A percentile compares a stretch with the other conserved stretches of the same genome.
phyloP scores from a whole-genome alignment of 2,113 vertebrate genomes.

The Etia nguti region DNA sequence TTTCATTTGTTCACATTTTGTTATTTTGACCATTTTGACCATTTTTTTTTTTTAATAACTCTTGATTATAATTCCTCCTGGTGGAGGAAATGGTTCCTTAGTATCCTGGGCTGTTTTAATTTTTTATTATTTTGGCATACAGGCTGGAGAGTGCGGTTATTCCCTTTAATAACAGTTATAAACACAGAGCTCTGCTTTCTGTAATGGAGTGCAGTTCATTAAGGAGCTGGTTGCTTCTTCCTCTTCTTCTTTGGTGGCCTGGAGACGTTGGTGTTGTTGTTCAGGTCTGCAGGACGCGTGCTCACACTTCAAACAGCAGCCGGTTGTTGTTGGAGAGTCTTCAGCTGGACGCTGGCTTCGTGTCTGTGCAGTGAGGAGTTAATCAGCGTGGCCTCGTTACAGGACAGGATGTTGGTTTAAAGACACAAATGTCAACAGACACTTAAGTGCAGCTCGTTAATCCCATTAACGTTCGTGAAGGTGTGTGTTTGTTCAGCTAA shows the following conservation, averaged over 20 bases:
- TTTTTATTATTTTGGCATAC: not conserved
- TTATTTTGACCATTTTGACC: not conserved
- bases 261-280: not conserved
- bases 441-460: conserved; percentile 55
- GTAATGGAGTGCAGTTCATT: not conserved
- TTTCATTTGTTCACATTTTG: not conserved
- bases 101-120: not conserved
- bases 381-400: conserved; percentile 26
- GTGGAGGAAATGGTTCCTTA: not conserved
- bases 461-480: conserved; percentile 51
- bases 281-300: conserved; percentile 8
- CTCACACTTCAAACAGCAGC: not conserved
- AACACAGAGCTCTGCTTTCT: not conserved
- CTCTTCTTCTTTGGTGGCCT: conserved; percentile 28
- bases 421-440: conserved; percentile 52
- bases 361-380: not conserved
- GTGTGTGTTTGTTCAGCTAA: conserved; percentile 62
- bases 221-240: not conserved
- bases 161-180: not conserved
- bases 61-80: not conserved
- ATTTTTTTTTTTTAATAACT: not conserved
- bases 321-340: conserved; percentile 25
- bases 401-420: conserved; percentile 53
- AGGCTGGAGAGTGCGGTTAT: not conserved
- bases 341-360: not conserved